Evolutionary conservation across 2,113 vertebrate genomes (phyloP), one percentile per base, ranked within the genome.

Genomic region (Cavia aperea): DNA sequence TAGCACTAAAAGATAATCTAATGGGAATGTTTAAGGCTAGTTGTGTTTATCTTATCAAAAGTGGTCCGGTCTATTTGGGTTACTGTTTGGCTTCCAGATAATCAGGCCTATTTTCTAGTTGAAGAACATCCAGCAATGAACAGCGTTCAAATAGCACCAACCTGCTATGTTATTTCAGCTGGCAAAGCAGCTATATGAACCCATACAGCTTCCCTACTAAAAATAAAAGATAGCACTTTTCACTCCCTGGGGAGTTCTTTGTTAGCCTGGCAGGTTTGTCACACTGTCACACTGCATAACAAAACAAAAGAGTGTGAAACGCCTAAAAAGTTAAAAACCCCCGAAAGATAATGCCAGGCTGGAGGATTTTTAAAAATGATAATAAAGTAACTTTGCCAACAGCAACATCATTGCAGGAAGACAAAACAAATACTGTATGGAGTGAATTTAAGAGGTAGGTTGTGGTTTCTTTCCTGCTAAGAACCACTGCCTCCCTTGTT

Each of bases 161-260:
- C 95, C 94, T 96, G 95, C 94, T 94, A 66, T 96, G 89, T 93
- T 96, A 94, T 93, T 97, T 95, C 96, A 97, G 96, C 86, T 94
- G 96, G 65, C 83, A 88, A 96, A 95, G 63, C 56, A 95, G 39
- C 78, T 94, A 31, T 60, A 94, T 15, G 94, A 96, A 89, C 89
- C 90, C 83, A 51, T 33, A 62, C 87, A 90, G 36, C 77, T 93
- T 96, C 88, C 86, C 66, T 60, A 93, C 73, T 94, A 65, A 85
- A 95, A 70, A 82, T 86, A 95, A 93, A 83, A 43, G 79, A n/a
- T 63, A 95, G 90, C 39, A 89, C 87, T 93, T 82, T 1, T 8
- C 18, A 94, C 92, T 90, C 88, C 13, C 89, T 86, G 43, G 85
- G 79, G 88, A 96, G 73, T 84, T 82, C 56, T 18, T 91, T 90